Evolutionary conservation across 2,797 vertebrate genomes (phyloP).

Genomic region (Thripadectes ignobilis): DNA sequence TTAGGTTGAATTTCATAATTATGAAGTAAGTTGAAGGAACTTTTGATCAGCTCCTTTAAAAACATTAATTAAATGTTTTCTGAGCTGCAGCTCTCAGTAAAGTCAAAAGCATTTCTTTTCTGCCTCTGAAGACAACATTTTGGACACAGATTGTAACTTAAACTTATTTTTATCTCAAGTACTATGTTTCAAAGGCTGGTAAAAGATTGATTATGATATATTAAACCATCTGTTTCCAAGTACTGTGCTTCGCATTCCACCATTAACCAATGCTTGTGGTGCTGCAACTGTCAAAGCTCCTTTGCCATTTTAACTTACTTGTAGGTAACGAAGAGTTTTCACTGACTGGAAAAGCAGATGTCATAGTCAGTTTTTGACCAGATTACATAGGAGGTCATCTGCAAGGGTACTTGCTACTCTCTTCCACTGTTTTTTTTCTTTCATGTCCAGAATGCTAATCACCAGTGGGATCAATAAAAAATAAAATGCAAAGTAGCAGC

Average conservation of each 20-base stretch:
- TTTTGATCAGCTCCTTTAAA: not conserved
- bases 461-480: not conserved
- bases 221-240: constrained; percentile 74
- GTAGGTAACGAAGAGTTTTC: not conserved
- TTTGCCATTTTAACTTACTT: constrained; percentile 32
- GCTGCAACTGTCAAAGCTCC: constrained; percentile 11
- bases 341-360: constrained; percentile 40
- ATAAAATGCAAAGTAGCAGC: not conserved
- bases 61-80: not conserved
- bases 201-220: constrained; percentile 71
- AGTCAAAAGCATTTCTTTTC: constrained; percentile 7
- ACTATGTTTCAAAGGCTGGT: constrained; percentile 36
- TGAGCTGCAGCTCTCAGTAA: not conserved
- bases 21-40: not conserved
- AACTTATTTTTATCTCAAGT: constrained; percentile 66
- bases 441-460: not conserved
- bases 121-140: constrained; percentile 31
- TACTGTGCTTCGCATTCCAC: constrained; percentile 42
- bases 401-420: not conserved
- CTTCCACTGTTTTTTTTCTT: not conserved
- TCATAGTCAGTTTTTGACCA: not conserved
- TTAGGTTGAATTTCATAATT: not conserved
- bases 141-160: constrained; percentile 52
- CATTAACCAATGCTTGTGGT: constrained; percentile 15
- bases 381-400: not conserved